Conservation (phyloP, 2,797 vertebrate species). For the Micrastur ruficollis region DNA sequence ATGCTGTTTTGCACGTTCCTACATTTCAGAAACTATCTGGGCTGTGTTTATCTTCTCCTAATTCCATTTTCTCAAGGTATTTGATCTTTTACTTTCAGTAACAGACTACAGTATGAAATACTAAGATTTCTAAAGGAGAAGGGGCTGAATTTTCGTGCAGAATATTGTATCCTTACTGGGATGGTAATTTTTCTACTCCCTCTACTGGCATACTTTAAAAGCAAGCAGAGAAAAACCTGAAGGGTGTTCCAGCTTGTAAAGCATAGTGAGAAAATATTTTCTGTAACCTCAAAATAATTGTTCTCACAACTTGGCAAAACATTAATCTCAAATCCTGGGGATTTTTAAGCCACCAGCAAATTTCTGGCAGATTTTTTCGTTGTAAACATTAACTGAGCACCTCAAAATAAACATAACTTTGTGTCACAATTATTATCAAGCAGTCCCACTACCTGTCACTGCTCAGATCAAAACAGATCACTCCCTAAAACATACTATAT, state of each 20-base stretch:
- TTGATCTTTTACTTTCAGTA: background rate
- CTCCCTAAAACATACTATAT: background rate
- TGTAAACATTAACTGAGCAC: background rate
- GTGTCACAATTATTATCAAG: background rate
- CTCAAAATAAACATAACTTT: background rate
- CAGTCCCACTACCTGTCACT: background rate
- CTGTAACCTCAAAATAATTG: background rate
- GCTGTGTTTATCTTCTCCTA: background rate
- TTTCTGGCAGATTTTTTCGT: background rate
- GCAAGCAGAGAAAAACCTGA: background rate
- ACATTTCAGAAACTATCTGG: background rate
- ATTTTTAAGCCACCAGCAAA: conserved; percentile 13
- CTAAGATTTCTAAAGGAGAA: background rate
- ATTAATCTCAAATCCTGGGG: background rate
- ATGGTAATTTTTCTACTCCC: conserved; percentile 29
- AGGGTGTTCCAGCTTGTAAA: background rate
- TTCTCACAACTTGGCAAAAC: background rate
- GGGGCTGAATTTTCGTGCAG: background rate
- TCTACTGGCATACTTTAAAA: conserved; percentile 24
- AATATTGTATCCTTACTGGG: background rate
- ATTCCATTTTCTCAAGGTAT: background rate
- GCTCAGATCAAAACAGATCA: conserved; percentile 32
- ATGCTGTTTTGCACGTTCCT: background rate
- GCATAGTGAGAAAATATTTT: background rate
- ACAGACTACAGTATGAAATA: background rate